Base-by-base conservation (phyloP, 2,888 invertebrate genomes). In the Orthonychiurus folsomi region DNA sequence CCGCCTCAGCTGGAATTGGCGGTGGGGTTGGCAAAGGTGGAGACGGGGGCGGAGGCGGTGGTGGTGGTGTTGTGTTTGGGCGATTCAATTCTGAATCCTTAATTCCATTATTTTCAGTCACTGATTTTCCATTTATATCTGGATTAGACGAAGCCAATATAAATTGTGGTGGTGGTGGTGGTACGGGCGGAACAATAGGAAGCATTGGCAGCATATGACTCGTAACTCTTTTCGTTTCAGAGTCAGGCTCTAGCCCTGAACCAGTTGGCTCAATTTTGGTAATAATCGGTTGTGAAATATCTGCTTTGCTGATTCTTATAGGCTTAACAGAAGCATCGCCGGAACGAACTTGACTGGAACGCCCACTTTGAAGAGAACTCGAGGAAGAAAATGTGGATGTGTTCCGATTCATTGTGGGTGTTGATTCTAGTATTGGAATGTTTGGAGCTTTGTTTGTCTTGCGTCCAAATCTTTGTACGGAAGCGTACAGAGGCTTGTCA, bases 191-290 rank as follows among this genome's bases (percentile, higher is more conserved):
- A 9, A 37, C 37, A 15, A 37, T 15, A 37, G 37, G 9, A 9
- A 28, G 57, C 21, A 52, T 28, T 21, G 59, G 48, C 24, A 47
- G 21, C 12, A 61, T 52, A 5, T 64, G 56, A 55, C 65, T 66
- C 62, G 67, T 67, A 56, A 67, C 69, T 55, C 66, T 68, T 56
- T 65, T 66, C 1, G 62, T 65, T n/a, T 69, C 69, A 57, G 65
- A 65, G 21, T 69, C 69, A n/a, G n/a, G n/a, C n/a, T n/a, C n/a
- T n/a, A n/a, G n/a, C n/a, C n/a, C n/a, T n/a, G 67, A 68, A 23
- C 67, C 66, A 9, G 69, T 67, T 37, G 68, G 68, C 27, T 62
- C 66, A 48, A 68, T 67, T 55, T 66, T 48, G 2, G 67, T 48
- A n/a, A 61, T 54, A 1, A 59, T 52, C 21, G 61, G 61, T 5